Evolutionary conservation across 1,140 invertebrate genomes (phyloP).

Genomic region (Tribolium madens): DNA sequence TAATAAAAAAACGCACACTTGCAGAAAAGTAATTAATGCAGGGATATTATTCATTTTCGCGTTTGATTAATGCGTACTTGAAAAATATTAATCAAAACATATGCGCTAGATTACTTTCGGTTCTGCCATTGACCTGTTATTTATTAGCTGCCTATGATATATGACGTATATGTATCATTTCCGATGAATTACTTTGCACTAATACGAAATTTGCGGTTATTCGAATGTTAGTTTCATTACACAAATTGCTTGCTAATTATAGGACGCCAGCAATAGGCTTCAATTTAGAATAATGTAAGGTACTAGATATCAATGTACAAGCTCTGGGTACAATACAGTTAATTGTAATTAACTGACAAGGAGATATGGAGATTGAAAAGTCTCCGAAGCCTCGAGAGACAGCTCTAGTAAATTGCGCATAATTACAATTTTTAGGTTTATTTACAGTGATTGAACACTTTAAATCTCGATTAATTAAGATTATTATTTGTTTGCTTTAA

Average conservation of each 20-base stretch:
- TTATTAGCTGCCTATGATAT: constrained; percentile 51
- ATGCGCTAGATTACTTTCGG: constrained; percentile 54
- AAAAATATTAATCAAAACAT: constrained; percentile 58
- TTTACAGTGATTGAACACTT: background rate
- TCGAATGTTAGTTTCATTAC: constrained; percentile 41
- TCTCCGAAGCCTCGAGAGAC: background rate
- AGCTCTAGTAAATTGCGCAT: no score
- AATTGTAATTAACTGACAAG: background rate
- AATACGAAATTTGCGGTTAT: constrained; percentile 37
- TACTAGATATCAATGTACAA: background rate
- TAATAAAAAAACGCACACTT: constrained; percentile 48
- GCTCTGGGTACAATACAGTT: background rate
- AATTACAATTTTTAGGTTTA: background rate
- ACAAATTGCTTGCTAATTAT: constrained; percentile 36
- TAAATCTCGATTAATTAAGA: background rate
- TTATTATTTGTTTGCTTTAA: background rate
- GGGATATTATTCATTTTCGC: constrained; percentile 51
- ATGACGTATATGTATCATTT: constrained; percentile 47
- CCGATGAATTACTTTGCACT: constrained; percentile 43
- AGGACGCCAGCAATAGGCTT: background rate
- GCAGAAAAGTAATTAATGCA: constrained; percentile 52
- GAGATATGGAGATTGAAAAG: background rate
- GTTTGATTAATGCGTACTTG: constrained; percentile 56
- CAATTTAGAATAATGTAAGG: background rate
- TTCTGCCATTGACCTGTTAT: constrained; percentile 51